A percentile compares a stretch with the other conserved stretches of the same genome.
These are phyloP conservation scores for Stictocephala bisonia DNA, from an alignment of 2,888 invertebrate genomes.

Conservation along the genomic window DNA sequence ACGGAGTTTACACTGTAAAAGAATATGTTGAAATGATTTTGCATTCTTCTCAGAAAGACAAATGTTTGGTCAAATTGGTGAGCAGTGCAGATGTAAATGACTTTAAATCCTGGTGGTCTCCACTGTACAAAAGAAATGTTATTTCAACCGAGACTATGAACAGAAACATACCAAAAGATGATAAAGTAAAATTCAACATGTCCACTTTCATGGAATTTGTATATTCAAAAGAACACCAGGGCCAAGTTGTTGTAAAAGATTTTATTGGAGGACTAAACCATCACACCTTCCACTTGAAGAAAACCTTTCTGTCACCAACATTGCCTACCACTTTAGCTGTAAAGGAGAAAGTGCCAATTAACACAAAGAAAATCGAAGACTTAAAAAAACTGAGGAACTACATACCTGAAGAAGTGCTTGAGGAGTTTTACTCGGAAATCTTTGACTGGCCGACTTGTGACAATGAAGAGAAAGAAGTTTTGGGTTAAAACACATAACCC, in stretches of 20 bases:
- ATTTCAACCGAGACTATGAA: constrained; percentile 23
- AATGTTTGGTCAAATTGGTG: neutral
- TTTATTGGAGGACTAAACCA: constrained; percentile 27
- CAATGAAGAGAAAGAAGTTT: neutral
- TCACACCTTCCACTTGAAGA: constrained; percentile 30
- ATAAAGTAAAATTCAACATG: no score
- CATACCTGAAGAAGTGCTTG: constrained; percentile 38
- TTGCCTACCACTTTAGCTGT: constrained; percentile 14
- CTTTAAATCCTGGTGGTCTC: constrained; percentile 29
- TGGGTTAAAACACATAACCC: neutral
- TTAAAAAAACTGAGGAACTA: constrained; percentile 38
- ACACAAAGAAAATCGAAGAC: constrained; percentile 29
- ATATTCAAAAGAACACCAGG: constrained; percentile 7
- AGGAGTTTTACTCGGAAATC: no score
- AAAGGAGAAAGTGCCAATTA: constrained; percentile 18
- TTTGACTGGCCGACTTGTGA: constrained; percentile 31
- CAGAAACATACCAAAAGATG: constrained; percentile 7
- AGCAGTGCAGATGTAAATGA: neutral
- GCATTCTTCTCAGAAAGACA: constrained; percentile 7
- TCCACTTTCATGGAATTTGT: constrained; percentile 34
- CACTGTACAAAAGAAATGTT: constrained; percentile 2
- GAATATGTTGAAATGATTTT: constrained; percentile 21
- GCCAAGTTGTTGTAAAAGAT: neutral
- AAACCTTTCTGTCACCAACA: neutral
- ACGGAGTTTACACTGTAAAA: constrained; percentile 39